Percentiles rank a stretch among this genome's conserved stretches.
phyloP scores from a whole-genome alignment of 2,888 invertebrate species.

The Salpingus planirostris region DNA sequence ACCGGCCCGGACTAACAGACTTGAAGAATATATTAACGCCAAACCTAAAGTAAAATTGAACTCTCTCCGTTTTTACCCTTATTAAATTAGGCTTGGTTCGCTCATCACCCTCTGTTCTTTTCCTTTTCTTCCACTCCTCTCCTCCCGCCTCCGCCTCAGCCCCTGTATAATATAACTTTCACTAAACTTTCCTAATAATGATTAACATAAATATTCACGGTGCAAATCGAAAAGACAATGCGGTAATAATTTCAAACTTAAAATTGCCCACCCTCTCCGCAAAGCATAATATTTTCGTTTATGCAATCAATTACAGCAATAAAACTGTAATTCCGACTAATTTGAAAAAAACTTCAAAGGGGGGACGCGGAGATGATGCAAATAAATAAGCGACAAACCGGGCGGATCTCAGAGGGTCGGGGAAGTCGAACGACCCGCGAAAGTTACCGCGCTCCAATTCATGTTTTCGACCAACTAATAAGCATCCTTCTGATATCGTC shows the following conservation, averaged over 20 bases:
- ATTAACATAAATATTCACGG: slow-evolving; percentile 32
- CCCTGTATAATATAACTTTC: slow-evolving; percentile 27
- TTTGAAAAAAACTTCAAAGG: slow-evolving; percentile 4
- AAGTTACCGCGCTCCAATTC: too few species aligned
- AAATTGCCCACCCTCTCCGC: slow-evolving; percentile 11
- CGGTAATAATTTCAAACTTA: slow-evolving; percentile 18
- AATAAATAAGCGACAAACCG: slow-evolving; percentile 9
- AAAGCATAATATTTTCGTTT: slow-evolving; percentile 22
- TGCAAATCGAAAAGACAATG: slow-evolving; percentile 22
- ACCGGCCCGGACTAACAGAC: slow-evolving; percentile 12
- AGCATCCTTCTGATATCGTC: too few species aligned
- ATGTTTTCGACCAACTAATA: too few species aligned
- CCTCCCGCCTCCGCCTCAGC: too few species aligned
- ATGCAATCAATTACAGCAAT: slow-evolving; percentile 24
- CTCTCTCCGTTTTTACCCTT: slow-evolving; percentile 24
- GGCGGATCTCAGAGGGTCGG: too few species aligned
- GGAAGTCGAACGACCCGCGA: too few species aligned
- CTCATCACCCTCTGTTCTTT: slow-evolving; percentile 27
- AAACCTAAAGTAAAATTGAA: slow-evolving; percentile 20
- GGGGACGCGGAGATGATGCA: slow-evolving; percentile 2
- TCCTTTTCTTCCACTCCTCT: slow-evolving; percentile 19
- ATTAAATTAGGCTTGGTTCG: slow-evolving; percentile 31
- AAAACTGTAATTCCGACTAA: slow-evolving; percentile 17
- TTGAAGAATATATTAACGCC: slow-evolving; percentile 16
- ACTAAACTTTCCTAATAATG: slow-evolving; percentile 29